phyloP scores from a whole-genome alignment of 2,797 vertebrate genomes.

The Rhinella marina region DNA sequence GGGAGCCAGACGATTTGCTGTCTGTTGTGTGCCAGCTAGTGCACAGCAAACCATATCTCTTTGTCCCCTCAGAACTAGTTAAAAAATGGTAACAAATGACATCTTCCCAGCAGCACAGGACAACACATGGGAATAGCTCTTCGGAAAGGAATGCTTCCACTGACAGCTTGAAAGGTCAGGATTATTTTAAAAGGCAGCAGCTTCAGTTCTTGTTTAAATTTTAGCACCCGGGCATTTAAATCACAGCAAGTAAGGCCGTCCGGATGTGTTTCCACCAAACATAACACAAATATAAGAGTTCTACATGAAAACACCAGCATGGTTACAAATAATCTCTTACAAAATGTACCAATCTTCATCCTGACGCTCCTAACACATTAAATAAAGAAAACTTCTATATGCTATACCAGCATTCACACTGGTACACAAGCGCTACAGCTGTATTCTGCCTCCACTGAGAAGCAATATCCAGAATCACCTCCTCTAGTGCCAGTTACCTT shows the following conservation, averaged over 20 bases:
- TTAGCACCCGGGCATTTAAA: conserved; percentile 27
- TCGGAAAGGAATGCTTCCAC: conserved; percentile 54
- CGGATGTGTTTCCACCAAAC: not conserved
- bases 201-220: conserved; percentile 50
- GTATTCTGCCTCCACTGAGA: no score
- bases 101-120: conserved; percentile 36
- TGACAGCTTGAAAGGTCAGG: conserved; percentile 59
- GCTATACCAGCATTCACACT: no score
- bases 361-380: no score
- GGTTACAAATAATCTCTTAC: not conserved
- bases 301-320: not conserved
- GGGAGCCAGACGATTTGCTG: not conserved
- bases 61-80: conserved; percentile 21
- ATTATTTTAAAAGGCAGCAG: conserved; percentile 61
- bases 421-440: no score
- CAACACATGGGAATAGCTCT: conserved; percentile 54
- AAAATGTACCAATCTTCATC: not conserved
- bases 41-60: not conserved
- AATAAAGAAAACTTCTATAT: no score
- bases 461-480: no score
- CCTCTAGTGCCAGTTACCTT: no score
- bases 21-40: not conserved
- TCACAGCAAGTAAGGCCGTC: not conserved
- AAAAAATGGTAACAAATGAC: conserved; percentile 29
- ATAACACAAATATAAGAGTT: not conserved